phyloP scores from a whole-genome alignment of 2,797 vertebrate species.

The Acanthis flammea region DNA sequence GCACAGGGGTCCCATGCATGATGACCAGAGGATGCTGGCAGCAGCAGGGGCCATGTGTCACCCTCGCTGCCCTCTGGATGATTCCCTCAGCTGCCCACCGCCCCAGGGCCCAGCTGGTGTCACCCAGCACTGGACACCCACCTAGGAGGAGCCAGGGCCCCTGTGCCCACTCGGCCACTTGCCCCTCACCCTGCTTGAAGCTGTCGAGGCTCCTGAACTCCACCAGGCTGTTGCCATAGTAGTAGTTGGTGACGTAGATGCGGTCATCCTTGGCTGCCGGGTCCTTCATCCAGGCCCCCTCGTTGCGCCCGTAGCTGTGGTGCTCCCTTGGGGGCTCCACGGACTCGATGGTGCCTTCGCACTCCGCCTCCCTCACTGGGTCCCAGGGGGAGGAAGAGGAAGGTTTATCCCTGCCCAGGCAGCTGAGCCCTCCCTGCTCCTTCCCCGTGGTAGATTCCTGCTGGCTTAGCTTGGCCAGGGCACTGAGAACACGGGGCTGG shows the following conservation, averaged over 20 bases:
- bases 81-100: neutral
- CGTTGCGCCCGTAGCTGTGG: slow-evolving; percentile 95
- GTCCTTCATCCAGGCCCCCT: slow-evolving; percentile 99
- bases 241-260: slow-evolving; percentile 97
- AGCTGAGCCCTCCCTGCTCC: neutral
- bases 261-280: slow-evolving; percentile 87
- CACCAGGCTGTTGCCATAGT: slow-evolving; percentile 95
- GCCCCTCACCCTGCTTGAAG: slow-evolving; percentile 90
- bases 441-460: neutral
- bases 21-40: accelerated
- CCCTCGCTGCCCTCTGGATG: neutral
- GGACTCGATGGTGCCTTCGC: slow-evolving; percentile 89
- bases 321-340: slow-evolving; percentile 88
- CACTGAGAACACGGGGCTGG: accelerated
- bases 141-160: neutral
- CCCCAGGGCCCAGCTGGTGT: accelerated
- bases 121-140: neutral
- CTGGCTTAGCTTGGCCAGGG: neutral
- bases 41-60: neutral
- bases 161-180: accelerated
- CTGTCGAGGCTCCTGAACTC: slow-evolving; percentile 97
- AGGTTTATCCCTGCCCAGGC: neutral
- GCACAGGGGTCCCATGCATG: accelerated
- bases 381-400: neutral
- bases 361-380: slow-evolving; percentile 81